Evolutionary conservation across 2,113 vertebrate genomes (phyloP), one percentile per base, ranked within the genome.

Genomic region (Numida meleagris): DNA sequence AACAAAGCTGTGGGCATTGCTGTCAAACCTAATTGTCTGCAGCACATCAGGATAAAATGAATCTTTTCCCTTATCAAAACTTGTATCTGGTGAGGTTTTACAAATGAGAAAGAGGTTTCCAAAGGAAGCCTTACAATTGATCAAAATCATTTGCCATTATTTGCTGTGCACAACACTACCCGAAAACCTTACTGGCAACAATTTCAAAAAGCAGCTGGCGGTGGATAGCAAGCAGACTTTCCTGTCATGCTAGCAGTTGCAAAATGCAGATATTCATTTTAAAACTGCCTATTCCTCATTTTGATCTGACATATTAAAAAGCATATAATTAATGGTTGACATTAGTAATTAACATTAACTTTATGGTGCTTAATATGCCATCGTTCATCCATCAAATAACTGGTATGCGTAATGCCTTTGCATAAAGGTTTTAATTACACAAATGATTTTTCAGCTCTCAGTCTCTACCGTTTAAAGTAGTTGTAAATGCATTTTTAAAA

Each of bases 331-430:
- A 98, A 98, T 98, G 97, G 97, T 95, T 98, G 98, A 97, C 98
- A 98, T 98, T 97, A 98, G 96, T 98, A 98, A 98, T 98, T 98
- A 98, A 98, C 97, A 97, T 97, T 97, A 98, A 97, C 97, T 98
- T 98, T 98, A 96, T 97, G 96, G 97, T 98, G 95, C 97, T 98
- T 98, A 97, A 98, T 97, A 97, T 97, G 97, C 97, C 97, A 97
- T 98, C 97, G 96, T 97, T 97, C 97, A 97, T 97, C 96, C 94
- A 96, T 98, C 97, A 97, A 95, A 90, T 95, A 97, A 97, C 92
- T 71, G 88, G 95, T 95, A 92, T 67, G 94, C 91, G 62, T 96
- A 96, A 97, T 95, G 89, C 78, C 95, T 95, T 94, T 62, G 67
- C 93, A 71, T 95, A 96, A 97, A 96, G 93, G 82, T 96, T 97